Base-by-base conservation (phyloP, 2,113 vertebrate species). In the pig (Sus scrofa) region DNA sequence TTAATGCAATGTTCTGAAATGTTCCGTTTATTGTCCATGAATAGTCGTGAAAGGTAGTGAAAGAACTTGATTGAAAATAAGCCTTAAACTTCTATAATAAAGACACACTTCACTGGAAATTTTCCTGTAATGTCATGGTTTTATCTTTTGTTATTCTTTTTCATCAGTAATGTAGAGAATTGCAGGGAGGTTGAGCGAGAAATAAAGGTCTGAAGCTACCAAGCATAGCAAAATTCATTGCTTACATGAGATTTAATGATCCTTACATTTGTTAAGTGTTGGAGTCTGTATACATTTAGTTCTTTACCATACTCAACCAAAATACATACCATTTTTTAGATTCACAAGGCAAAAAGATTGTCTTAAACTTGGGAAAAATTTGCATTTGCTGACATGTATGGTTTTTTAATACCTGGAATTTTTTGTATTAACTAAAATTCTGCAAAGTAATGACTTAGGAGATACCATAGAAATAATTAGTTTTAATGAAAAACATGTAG, bases 1-100 rank as follows among this genome's bases (percentile, higher is more conserved):
- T 98, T 98, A 98, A 98, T 98, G 89, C 77, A 93, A 81, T 97
- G 92, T 96, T 97, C 96, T 96, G 44, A 98, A 98, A 98, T 73
- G 73, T 98, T 95, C 79, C 85, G 5, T 97, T 98, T 97, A 96
- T 98, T 98, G 96, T 97, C 92, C 96, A 24, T 3, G 88, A 96
- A 63, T 62, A 97, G 91, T 87, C 3, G 0, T 87, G 90, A 96
- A 93, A 94, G 34, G 85, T 71, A 77, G 65, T 96, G 94, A 95
- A 52, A 94, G 10, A 83, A 83, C 83, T 95, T 98, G 96, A 97
- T 92, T 95, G 91, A 96, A 98, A 98, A 92, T 86, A 96, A 95
- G 77, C 13, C 73, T 88, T 93, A 85, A 92, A 92, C 32, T 85
- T 97, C 83, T 97, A 52, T 96, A 96, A 96, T 96, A 97, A 97